phyloP scores from a whole-genome alignment of 2,797 vertebrate genomes.

The Hyperoplus immaculatus region DNA sequence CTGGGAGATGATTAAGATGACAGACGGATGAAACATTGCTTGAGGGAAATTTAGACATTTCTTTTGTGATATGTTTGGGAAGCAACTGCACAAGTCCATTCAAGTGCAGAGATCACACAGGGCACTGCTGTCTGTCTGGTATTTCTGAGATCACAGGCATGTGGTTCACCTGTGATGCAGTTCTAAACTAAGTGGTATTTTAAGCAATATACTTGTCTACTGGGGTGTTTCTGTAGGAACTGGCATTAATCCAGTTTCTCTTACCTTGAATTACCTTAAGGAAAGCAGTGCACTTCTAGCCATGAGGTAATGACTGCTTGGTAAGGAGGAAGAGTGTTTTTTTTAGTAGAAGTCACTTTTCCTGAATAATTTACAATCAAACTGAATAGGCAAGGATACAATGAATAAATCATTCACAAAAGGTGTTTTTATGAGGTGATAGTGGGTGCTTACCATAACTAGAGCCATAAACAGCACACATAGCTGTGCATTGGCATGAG shows the following conservation, averaged over 20 bases:
- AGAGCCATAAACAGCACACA: constrained; percentile 1
- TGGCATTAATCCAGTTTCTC: constrained; percentile 29
- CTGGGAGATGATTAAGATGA: constrained; percentile 41
- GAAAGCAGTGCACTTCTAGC: constrained; percentile 18
- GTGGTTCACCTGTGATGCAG: constrained; percentile 41
- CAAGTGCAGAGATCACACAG: constrained; percentile 46
- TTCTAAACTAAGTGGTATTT: constrained; percentile 33
- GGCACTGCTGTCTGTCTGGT: constrained; percentile 37
- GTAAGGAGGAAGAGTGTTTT: constrained; percentile 16
- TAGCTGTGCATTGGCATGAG: constrained; percentile 1
- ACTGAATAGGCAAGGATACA: neutral
- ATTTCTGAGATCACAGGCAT: constrained; percentile 39
- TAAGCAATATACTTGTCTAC: constrained; percentile 32
- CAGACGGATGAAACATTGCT: constrained; percentile 48
- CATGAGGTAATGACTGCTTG: constrained; percentile 4
- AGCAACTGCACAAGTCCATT: constrained; percentile 53
- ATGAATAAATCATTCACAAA: constrained; percentile 26
- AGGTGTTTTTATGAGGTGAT: constrained; percentile 8
- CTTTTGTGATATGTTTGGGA: constrained; percentile 61
- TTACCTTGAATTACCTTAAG: constrained; percentile 23
- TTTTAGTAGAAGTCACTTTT: neutral
- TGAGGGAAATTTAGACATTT: constrained; percentile 49
- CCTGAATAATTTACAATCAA: constrained; percentile 31
- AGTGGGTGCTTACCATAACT: neutral
- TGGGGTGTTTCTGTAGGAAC: constrained; percentile 8